Conservation (phyloP, 2,888 invertebrate genomes). For the Parapristionchus giblindavisi region DNA sequence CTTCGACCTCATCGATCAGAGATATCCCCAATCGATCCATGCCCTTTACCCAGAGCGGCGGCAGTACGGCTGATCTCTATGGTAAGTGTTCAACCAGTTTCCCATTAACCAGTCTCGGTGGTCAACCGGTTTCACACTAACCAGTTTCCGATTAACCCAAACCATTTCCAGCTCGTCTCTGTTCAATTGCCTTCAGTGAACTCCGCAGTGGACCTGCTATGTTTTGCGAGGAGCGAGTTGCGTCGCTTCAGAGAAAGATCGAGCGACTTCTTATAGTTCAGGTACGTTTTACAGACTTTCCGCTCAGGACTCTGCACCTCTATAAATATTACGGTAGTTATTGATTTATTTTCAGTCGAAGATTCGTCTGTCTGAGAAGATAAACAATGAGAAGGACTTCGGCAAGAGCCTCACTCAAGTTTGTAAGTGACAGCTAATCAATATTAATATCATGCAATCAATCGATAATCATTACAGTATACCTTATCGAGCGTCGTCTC, state of each 20-base stretch:
- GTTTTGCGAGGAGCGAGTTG: conserved; percentile 16
- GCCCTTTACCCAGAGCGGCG: neutral
- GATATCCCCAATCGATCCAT: conserved; percentile 3
- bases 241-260: conserved; percentile 28
- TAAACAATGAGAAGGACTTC: neutral
- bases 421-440: no score
- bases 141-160: neutral
- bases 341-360: conserved; percentile 14
- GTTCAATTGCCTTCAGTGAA: conserved; percentile 19
- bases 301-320: neutral
- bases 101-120: neutral
- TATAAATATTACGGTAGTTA: no score
- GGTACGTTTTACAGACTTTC: neutral
- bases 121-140: neutral
- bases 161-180: conserved; percentile 33
- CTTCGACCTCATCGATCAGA: conserved; percentile 9
- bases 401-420: neutral
- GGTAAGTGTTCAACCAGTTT: neutral
- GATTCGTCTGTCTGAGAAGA: conserved; percentile 14
- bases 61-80: neutral
- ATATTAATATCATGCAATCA: neutral
- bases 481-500: conserved; percentile 21
- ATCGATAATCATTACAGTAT: neutral
- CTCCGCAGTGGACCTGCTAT: neutral
- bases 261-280: conserved; percentile 14